These are phyloP conservation scores for Gambusia affinis DNA, from an alignment of 2,113 vertebrate species.

Conservation along the genomic window DNA sequence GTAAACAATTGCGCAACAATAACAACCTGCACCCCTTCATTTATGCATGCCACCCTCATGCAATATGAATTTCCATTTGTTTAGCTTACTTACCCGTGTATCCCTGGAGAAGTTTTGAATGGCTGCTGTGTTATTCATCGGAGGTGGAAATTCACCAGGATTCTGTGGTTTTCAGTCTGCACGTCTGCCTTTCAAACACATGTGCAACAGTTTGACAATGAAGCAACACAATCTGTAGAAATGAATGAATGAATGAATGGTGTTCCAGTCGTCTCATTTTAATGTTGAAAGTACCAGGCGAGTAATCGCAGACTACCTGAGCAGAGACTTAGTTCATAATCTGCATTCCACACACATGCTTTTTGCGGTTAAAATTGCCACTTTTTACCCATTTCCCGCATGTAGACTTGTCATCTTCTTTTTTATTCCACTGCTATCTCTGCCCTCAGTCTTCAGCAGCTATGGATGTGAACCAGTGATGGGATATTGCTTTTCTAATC, in stretches of 20 bases:
- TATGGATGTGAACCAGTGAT: constrained; percentile 50
- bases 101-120: constrained; percentile 64
- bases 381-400: constrained; percentile 30
- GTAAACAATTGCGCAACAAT: constrained; percentile 50
- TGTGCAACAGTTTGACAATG: neutral
- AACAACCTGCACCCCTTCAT: constrained; percentile 1
- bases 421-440: constrained; percentile 16
- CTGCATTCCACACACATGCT: neutral
- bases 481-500: constrained; percentile 83
- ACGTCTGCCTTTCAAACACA: constrained; percentile 16
- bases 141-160: constrained; percentile 46
- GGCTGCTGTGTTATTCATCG: constrained; percentile 70
- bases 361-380: neutral
- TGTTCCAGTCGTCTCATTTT: neutral
- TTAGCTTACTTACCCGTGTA: constrained; percentile 44
- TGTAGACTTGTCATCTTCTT: constrained; percentile 17
- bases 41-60: constrained; percentile 47
- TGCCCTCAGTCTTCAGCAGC: constrained; percentile 27
- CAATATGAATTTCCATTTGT: constrained; percentile 77
- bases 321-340: neutral
- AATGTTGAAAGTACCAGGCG: neutral
- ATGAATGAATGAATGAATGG: neutral
- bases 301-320: neutral
- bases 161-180: constrained; percentile 18
- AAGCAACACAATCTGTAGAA: neutral